Evolutionary conservation across 2,113 vertebrate genomes (phyloP).

Genomic region (Diphyllodes magnificus): DNA sequence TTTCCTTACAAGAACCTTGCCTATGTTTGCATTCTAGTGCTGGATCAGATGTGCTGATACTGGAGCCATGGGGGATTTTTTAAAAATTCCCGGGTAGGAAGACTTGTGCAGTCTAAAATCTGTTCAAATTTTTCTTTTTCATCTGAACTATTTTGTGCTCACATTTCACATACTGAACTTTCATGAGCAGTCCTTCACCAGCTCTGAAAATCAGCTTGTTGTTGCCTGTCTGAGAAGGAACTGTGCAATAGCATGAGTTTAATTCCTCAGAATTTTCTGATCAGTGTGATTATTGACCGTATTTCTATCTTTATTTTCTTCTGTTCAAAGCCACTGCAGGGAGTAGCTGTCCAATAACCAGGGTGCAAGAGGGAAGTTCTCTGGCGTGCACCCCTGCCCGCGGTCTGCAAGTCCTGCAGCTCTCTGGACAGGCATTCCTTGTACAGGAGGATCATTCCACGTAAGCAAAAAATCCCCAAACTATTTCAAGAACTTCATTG

Average conservation of each 20-base stretch:
- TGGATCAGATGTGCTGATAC: background rate
- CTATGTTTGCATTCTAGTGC: background rate
- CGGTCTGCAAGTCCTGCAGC: conserved; percentile 83
- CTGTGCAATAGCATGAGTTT: background rate
- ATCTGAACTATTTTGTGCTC: background rate
- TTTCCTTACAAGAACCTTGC: background rate
- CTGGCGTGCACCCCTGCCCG: conserved; percentile 75
- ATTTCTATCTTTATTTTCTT: background rate
- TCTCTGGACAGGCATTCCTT: conserved; percentile 84
- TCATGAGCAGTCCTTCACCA: background rate
- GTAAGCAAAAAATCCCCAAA: conserved; percentile 70
- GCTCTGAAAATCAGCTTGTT: background rate
- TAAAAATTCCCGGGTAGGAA: background rate
- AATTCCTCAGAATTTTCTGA: background rate
- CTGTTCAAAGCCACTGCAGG: conserved; percentile 1
- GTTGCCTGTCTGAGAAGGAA: background rate
- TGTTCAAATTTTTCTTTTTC: background rate
- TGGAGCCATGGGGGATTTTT: background rate
- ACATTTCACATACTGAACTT: background rate
- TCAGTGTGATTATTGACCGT: background rate
- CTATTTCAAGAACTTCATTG: background rate
- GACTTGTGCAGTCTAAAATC: background rate
- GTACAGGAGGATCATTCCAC: conserved; percentile 77
- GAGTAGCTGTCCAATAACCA: background rate
- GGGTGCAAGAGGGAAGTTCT: conserved; percentile 62